Percentiles rank a stretch among this genome's conserved stretches.
phyloP scores from a whole-genome alignment of 1,140 invertebrate genomes.

The Centruroides vittatus region DNA sequence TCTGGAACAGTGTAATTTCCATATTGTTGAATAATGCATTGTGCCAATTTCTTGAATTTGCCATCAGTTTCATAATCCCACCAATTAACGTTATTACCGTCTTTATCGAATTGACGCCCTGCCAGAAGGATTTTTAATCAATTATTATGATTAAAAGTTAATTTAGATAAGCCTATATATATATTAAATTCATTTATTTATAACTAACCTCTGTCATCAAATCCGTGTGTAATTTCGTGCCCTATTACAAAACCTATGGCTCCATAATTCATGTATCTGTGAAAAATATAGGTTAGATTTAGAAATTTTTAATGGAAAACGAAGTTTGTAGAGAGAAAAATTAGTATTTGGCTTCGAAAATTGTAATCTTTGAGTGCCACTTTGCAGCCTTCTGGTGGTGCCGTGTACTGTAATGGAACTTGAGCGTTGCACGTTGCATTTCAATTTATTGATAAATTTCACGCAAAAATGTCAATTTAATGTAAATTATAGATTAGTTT shows the following conservation, averaged over 20 bases:
- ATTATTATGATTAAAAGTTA: neutral
- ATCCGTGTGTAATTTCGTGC: conserved; percentile 86
- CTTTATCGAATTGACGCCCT: conserved; percentile 60
- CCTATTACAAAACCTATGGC: conserved; percentile 85
- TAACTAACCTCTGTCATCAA: conserved; percentile 57
- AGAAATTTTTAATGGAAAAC: too few species aligned
- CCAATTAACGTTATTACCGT: conserved; percentile 74
- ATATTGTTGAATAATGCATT: conserved; percentile 84
- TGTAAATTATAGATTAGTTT: too few species aligned
- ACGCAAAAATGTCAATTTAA: too few species aligned
- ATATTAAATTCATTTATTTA: neutral
- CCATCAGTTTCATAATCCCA: conserved; percentile 62
- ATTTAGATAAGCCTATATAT: neutral
- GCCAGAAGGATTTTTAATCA: neutral
- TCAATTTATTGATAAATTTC: too few species aligned
- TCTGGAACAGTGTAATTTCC: conserved; percentile 40
- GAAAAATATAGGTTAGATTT: neutral
- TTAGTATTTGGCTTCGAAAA: neutral
- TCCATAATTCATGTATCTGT: conserved; percentile 69
- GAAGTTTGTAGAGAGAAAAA: neutral
- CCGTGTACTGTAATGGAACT: too few species aligned
- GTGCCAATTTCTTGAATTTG: conserved; percentile 52
- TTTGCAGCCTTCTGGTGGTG: too few species aligned
- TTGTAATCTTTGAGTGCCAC: too few species aligned
- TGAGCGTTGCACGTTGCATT: too few species aligned